These are phyloP conservation scores for Orchesella flavescens DNA, from an alignment of 2,888 invertebrate genomes.

Conservation along the genomic window DNA sequence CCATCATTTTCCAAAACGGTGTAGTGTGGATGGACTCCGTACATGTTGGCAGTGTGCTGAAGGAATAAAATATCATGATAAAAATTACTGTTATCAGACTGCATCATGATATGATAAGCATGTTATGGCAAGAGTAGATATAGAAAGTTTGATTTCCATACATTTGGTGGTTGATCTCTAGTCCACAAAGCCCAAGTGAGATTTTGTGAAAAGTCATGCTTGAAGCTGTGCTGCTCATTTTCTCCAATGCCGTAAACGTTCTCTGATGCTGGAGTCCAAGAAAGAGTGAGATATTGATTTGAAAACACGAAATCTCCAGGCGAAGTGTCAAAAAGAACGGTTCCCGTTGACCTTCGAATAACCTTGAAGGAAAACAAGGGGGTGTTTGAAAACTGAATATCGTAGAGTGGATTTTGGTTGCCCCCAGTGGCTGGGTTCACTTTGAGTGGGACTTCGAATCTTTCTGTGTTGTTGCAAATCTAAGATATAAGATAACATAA, in stretches of 20 bases:
- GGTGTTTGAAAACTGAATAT: slow-evolving; percentile 58
- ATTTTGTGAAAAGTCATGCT: slow-evolving; percentile 73
- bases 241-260: slow-evolving; percentile 76
- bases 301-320: slow-evolving; percentile 74
- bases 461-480: slow-evolving; percentile 16
- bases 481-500: too few relatives aligned
- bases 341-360: slow-evolving; percentile 59
- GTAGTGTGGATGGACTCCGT: slow-evolving; percentile 89
- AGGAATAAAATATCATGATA: background rate
- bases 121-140: too few relatives aligned
- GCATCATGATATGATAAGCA: too few relatives aligned
- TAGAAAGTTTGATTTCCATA: too few relatives aligned
- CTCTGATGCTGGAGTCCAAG: slow-evolving; percentile 74
- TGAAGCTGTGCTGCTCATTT: slow-evolving; percentile 74
- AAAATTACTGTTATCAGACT: too few relatives aligned
- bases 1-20: slow-evolving; percentile 82
- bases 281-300: slow-evolving; percentile 75
- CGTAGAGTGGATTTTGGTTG: slow-evolving; percentile 59
- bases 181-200: slow-evolving; percentile 61
- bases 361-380: slow-evolving; percentile 66
- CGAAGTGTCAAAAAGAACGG: slow-evolving; percentile 71
- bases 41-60: slow-evolving; percentile 78
- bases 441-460: slow-evolving; percentile 67
- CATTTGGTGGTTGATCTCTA: slow-evolving; percentile 65
- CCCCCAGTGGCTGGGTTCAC: slow-evolving; percentile 56